phyloP scores from a whole-genome alignment of 2,113 vertebrate species.

The Phodopus roborovskii region DNA sequence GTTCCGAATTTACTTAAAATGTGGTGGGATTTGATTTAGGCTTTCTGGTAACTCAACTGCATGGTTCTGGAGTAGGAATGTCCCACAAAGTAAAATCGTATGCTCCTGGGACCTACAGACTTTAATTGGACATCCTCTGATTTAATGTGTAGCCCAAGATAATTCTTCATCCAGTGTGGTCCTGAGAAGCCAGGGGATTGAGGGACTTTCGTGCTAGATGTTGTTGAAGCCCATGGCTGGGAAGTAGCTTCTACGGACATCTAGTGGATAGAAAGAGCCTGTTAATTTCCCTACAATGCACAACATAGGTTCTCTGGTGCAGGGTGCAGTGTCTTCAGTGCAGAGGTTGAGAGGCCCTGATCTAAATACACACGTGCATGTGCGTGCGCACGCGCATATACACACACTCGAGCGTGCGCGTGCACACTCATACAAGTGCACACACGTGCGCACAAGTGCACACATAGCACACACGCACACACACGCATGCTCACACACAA shows the following conservation, averaged over 20 bases:
- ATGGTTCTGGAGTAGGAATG: not conserved
- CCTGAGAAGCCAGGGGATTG: not conserved
- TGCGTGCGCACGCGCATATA: too few species aligned
- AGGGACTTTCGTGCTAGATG: not conserved
- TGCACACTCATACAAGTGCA: too few species aligned
- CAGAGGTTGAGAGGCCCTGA: not conserved
- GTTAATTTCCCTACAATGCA: not conserved
- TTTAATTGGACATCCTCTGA: not conserved
- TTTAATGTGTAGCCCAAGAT: not conserved
- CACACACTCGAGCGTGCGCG: too few species aligned
- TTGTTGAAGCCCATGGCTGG: not conserved
- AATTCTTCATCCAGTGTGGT: not conserved
- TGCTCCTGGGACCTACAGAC: not conserved
- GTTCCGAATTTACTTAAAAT: not conserved
- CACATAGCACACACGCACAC: too few species aligned
- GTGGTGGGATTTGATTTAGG: not conserved
- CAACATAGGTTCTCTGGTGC: not conserved
- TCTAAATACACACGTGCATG: not conserved
- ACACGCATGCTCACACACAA: too few species aligned
- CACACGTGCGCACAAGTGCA: too few species aligned
- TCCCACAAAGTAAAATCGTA: not conserved
- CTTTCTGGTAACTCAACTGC: not conserved
- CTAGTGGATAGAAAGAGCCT: constrained; percentile 29
- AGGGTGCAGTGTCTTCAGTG: not conserved
- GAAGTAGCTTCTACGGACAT: constrained; percentile 49